These are phyloP conservation scores for Aegotheles bennettii DNA, from an alignment of 2,113 vertebrate genomes.

Conservation along the genomic window DNA sequence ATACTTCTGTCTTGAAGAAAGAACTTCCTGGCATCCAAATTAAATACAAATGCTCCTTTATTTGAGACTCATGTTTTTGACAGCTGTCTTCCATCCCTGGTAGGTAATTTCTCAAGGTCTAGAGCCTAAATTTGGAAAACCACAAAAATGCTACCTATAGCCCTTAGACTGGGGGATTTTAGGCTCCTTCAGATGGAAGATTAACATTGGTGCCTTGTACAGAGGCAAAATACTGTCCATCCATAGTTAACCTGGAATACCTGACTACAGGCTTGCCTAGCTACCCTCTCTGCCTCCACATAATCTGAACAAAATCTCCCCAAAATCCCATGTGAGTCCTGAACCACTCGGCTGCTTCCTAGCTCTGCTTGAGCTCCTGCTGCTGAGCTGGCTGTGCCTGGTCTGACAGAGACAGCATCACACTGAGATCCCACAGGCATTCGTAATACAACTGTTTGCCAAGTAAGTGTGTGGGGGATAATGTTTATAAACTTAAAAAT, in stretches of 20 bases:
- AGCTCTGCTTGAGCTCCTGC: not conserved
- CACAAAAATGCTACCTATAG: not conserved
- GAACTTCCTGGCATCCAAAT: not conserved
- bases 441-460: not conserved
- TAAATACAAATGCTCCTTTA: not conserved
- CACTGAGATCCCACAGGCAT: not conserved
- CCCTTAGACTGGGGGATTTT: not conserved
- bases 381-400: not conserved
- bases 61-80: not conserved
- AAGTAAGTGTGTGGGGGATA: not conserved
- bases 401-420: not conserved
- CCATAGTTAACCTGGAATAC: not conserved
- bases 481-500: not conserved
- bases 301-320: not conserved
- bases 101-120: not conserved
- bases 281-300: not conserved
- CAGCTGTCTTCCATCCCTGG: not conserved
- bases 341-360: not conserved
- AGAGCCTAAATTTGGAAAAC: not conserved
- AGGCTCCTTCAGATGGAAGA: not conserved
- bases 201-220: not conserved
- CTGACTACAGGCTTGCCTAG: not conserved
- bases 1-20: not conserved
- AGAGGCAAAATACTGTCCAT: not conserved
- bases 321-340: fast-evolving